phyloP scores from a whole-genome alignment of 2,113 vertebrate genomes.

The Toxotes jaculatrix region DNA sequence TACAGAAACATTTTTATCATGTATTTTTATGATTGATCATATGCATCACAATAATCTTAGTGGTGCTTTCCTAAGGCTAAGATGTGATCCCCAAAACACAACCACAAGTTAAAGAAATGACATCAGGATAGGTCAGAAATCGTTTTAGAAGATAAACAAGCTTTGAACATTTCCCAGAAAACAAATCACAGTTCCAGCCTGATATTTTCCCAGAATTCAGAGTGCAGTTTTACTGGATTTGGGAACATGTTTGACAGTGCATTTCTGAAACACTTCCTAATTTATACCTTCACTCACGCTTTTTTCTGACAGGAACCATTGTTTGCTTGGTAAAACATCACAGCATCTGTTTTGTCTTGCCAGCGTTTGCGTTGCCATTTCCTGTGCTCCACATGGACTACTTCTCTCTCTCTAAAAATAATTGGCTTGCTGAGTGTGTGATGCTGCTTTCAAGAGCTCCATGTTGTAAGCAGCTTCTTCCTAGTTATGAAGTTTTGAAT shows the following conservation, averaged over 20 bases:
- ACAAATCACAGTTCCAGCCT: neutral
- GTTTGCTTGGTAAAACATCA: slow-evolving; percentile 15
- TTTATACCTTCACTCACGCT: neutral
- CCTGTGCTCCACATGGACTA: neutral
- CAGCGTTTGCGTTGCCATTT: slow-evolving; percentile 25
- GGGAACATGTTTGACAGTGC: neutral
- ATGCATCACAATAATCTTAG: neutral
- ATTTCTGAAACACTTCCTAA: neutral
- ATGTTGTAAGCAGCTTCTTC: slow-evolving; percentile 23
- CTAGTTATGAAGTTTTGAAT: slow-evolving; percentile 39
- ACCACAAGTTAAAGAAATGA: neutral
- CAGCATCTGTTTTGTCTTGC: slow-evolving; percentile 21
- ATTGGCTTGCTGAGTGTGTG: slow-evolving; percentile 43
- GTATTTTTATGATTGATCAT: slow-evolving; percentile 13
- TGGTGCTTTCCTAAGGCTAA: neutral
- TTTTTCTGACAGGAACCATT: neutral
- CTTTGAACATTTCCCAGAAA: neutral
- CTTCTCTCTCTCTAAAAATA: slow-evolving; percentile 46
- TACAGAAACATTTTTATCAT: neutral
- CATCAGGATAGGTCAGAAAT: neutral
- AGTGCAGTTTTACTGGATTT: neutral
- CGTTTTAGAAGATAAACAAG: neutral
- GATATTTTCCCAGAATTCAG: neutral
- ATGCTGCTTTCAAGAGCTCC: slow-evolving; percentile 19
- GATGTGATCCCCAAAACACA: neutral